Evolutionary conservation across 2,113 vertebrate species (phyloP).

Genomic region (Podarcis raffonei): DNA sequence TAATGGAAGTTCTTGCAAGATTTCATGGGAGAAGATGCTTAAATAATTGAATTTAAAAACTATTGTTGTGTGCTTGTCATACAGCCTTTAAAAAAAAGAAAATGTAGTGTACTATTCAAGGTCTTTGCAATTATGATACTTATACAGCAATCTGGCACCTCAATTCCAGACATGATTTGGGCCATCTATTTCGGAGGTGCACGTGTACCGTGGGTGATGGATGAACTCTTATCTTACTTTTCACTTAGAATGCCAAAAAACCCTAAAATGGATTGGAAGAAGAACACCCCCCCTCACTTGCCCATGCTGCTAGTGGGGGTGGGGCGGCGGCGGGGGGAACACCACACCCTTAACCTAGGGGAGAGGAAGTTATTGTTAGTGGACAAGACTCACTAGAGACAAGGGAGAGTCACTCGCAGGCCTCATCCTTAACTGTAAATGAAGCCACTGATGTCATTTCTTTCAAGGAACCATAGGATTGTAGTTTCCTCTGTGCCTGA

Average conservation of each 20-base stretch:
- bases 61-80: neutral
- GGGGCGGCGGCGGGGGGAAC: rapidly evolving
- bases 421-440: neutral
- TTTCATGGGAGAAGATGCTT: constrained; percentile 11
- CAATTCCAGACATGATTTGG: neutral
- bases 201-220: neutral
- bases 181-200: neutral
- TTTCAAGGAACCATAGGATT: neutral
- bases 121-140: neutral
- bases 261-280: no score
- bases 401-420: no score
- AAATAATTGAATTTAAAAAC: constrained; percentile 6
- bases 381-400: no score
- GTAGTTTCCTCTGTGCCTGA: neutral
- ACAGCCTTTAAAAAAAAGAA: neutral
- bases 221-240: neutral
- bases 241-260: no score
- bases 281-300: no score
- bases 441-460: neutral
- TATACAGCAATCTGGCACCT: neutral
- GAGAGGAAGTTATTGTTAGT: no score
- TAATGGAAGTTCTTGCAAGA: neutral
- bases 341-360: no score
- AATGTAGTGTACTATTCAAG: neutral
- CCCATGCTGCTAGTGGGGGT: no score